Percentiles rank a stretch among this genome's conserved stretches.
Conservation (phyloP, 1,140 invertebrate genomes). For the Tetragonula clypearis region DNA sequence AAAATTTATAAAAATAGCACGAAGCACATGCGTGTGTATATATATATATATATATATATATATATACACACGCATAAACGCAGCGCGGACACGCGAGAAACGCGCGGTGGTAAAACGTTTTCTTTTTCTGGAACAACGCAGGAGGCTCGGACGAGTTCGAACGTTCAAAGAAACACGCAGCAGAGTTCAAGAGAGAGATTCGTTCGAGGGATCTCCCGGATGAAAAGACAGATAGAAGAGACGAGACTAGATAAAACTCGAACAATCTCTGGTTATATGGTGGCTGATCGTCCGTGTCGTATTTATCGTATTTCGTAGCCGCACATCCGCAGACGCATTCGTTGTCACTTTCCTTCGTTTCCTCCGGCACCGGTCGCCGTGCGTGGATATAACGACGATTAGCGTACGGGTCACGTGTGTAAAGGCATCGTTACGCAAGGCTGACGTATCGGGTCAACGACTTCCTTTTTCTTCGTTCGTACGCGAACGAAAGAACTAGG, state of each 20-base stretch:
- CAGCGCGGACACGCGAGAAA: not conserved
- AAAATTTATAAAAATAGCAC: not conserved
- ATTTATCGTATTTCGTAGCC: not conserved
- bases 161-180: not conserved
- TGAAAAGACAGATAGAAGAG: not conserved
- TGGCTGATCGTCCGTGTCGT: not conserved
- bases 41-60: not conserved
- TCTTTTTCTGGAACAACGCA: not conserved
- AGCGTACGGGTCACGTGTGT: constrained; percentile 42
- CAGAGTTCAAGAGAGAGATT: not conserved
- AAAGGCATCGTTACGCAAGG: constrained; percentile 52
- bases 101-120: not conserved
- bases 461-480: constrained; percentile 24
- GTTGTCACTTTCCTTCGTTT: not conserved
- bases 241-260: not conserved
- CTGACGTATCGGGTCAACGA: constrained; percentile 55
- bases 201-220: not conserved
- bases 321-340: not conserved
- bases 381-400: constrained; percentile 5
- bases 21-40: not conserved
- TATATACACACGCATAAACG: too few species aligned
- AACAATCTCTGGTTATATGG: not conserved
- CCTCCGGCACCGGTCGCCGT: not conserved
- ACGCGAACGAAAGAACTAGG: not conserved
- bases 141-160: not conserved